Evolutionary conservation across 2,888 invertebrate species (phyloP).

Genomic region (Xestia ashworthii): DNA sequence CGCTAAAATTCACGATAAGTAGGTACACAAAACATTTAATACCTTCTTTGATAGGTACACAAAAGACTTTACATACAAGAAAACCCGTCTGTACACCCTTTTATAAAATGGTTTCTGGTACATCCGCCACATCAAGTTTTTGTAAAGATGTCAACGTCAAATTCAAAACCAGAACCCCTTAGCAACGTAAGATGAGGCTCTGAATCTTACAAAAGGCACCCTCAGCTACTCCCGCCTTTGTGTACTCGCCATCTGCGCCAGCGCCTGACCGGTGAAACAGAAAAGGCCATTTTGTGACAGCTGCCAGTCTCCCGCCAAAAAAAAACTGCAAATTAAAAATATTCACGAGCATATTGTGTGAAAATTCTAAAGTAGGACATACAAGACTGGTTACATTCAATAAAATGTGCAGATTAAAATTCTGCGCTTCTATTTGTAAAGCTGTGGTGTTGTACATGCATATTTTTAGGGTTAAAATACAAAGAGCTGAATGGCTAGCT

Average conservation of each 20-base stretch:
- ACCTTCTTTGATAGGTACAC: background rate
- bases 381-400: conserved; percentile 27
- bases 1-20: background rate
- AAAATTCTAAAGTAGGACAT: conserved; percentile 33
- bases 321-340: conserved; percentile 37
- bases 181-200: conserved; percentile 27
- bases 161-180: conserved; percentile 33
- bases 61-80: background rate
- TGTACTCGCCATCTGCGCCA: conserved; percentile 51
- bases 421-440: conserved; percentile 25
- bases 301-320: conserved; percentile 45
- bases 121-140: conserved; percentile 20
- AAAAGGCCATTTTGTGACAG: conserved; percentile 49
- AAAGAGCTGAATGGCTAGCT: conserved; percentile 18
- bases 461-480: conserved; percentile 23
- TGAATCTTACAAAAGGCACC: conserved; percentile 50
- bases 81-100: background rate
- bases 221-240: conserved; percentile 51
- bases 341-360: conserved; percentile 30
- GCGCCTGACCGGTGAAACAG: conserved; percentile 48
- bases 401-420: conserved; percentile 23
- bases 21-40: background rate
- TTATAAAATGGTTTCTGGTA: background rate
- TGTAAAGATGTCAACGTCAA: conserved; percentile 14
- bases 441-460: background rate